Conservation (phyloP, 2,797 vertebrate genomes). For the Knipowitschia caucasica region DNA sequence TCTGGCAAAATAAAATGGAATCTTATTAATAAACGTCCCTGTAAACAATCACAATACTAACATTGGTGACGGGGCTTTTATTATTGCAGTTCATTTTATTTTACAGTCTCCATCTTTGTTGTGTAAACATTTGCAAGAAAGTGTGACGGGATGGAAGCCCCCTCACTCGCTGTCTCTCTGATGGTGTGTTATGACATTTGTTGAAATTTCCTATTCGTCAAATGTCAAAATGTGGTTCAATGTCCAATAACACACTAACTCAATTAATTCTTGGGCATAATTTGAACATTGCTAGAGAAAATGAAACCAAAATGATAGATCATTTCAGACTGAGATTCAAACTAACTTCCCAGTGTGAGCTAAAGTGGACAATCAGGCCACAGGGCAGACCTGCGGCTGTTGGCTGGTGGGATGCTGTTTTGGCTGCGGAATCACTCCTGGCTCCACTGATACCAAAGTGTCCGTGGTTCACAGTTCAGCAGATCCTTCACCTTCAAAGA, state of each 20-base stretch:
- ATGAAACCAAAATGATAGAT: neutral
- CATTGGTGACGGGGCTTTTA: too few species aligned
- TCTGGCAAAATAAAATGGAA: too few species aligned
- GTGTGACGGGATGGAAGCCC: too few species aligned
- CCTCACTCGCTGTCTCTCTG: too few species aligned
- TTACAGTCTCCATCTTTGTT: too few species aligned
- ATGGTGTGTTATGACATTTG: too few species aligned
- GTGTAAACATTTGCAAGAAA: too few species aligned
- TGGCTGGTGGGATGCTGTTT: conserved; percentile 10
- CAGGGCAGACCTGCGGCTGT: neutral
- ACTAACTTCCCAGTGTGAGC: neutral
- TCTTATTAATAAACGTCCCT: too few species aligned
- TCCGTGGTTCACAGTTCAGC: conserved; percentile 47
- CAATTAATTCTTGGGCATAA: neutral
- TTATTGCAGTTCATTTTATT: too few species aligned
- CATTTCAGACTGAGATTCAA: neutral
- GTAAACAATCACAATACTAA: too few species aligned
- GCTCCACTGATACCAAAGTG: conserved; percentile 34
- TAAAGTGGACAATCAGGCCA: neutral
- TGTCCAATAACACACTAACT: neutral
- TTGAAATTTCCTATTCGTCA: too few species aligned
- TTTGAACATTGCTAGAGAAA: neutral
- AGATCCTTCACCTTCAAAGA: conserved; percentile 46
- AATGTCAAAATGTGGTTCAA: too few species aligned
- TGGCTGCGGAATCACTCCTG: conserved; percentile 32